Conservation (phyloP, 2,888 invertebrate genomes). For the Notodonta ziczac region DNA sequence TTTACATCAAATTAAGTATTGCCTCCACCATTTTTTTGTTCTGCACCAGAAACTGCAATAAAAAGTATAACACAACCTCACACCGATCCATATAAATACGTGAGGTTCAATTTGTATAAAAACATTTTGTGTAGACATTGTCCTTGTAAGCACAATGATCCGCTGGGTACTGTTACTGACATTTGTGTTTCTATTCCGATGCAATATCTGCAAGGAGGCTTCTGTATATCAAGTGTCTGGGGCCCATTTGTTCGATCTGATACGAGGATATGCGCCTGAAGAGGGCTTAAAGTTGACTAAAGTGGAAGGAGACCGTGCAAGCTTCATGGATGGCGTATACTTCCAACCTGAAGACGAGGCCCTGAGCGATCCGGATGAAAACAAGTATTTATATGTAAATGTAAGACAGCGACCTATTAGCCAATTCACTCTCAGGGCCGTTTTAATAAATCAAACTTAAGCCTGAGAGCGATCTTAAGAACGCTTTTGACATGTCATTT, state of each 20-base stretch:
- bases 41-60: not conserved
- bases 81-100: constrained; percentile 46
- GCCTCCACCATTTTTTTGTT: not conserved
- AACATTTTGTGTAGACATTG: constrained; percentile 41
- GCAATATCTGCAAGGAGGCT: constrained; percentile 37
- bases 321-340: constrained; percentile 53
- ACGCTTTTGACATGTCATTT: too few relatives aligned
- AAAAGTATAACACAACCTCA: not conserved
- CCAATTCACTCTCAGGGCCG: too few relatives aligned
- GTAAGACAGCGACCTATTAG: constrained; percentile 29
- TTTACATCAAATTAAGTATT: too few relatives aligned
- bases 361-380: constrained; percentile 22
- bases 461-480: too few relatives aligned
- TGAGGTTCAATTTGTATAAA: constrained; percentile 24
- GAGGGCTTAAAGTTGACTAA: constrained; percentile 38
- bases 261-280: constrained; percentile 44
- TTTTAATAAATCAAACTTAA: too few relatives aligned
- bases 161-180: constrained; percentile 23
- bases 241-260: constrained; percentile 43
- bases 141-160: constrained; percentile 40
- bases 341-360: constrained; percentile 52
- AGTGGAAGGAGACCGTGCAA: constrained; percentile 36
- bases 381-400: constrained; percentile 30
- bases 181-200: constrained; percentile 30
- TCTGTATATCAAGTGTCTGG: constrained; percentile 44